Conservation (phyloP, 2,797 vertebrate species). For the Intellagama lesueurii region DNA sequence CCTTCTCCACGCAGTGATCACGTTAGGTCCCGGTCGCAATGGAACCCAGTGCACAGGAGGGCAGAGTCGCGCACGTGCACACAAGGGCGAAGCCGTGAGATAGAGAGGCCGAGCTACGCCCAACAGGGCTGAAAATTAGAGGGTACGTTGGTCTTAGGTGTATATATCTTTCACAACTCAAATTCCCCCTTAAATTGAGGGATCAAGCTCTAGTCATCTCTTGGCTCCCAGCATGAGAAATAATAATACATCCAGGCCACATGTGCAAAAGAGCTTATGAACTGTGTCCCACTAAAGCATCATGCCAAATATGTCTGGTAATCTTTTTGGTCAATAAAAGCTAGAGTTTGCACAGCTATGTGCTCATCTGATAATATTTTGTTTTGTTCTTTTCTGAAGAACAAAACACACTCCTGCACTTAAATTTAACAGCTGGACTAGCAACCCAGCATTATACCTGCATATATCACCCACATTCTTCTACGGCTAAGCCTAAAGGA, state of each 20-base stretch:
- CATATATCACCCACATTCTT: not conserved
- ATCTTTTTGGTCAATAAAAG: not conserved
- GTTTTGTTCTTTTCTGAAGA: too few species aligned
- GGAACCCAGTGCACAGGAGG: not conserved
- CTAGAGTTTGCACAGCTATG: not conserved
- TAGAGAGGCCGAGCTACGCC: not conserved
- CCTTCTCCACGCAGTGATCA: too few species aligned
- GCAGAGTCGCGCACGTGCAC: not conserved
- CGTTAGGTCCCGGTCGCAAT: not conserved
- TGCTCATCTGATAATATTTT: too few species aligned
- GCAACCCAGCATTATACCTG: not conserved
- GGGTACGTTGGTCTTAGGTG: not conserved
- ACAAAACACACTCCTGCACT: too few species aligned
- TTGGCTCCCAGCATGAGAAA: not conserved
- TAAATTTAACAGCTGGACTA: not conserved
- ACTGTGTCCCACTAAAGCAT: not conserved
- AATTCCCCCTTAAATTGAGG: not conserved
- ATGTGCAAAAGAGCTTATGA: not conserved
- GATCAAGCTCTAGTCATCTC: not conserved
- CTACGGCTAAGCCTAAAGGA: not conserved
- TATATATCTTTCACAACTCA: not conserved
- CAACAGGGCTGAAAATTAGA: not conserved
- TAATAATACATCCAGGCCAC: not conserved
- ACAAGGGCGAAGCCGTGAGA: not conserved
- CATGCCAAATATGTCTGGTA: not conserved